phyloP scores from a whole-genome alignment of 1,140 invertebrate genomes.

The Paralvinella palmiformis region DNA sequence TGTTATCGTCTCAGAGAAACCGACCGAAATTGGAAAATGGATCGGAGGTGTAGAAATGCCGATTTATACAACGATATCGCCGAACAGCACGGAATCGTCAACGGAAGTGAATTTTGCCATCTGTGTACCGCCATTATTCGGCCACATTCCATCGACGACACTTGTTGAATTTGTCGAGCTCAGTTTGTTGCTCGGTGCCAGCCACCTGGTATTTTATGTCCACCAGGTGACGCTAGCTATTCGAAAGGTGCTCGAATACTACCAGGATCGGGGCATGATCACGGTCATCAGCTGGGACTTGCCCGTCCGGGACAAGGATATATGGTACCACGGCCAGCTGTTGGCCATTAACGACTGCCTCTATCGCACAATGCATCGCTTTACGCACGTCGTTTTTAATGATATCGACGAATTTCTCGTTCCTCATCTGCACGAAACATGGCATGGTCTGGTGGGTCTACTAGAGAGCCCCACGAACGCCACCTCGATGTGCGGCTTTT shows the following conservation, averaged over 20 bases:
- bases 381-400: slow-evolving; percentile 40
- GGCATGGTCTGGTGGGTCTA: slow-evolving; percentile 6
- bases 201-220: slow-evolving; percentile 39
- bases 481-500: slow-evolving; percentile 22
- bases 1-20: neutral
- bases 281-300: slow-evolving; percentile 33
- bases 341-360: slow-evolving; percentile 45
- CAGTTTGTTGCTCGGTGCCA: slow-evolving; percentile 35
- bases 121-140: slow-evolving; percentile 47
- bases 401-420: slow-evolving; percentile 45
- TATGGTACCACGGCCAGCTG: slow-evolving; percentile 48
- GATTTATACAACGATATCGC: neutral
- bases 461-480: neutral
- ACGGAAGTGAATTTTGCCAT: slow-evolving; percentile 21
- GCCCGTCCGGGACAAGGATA: slow-evolving; percentile 24
- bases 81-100: neutral
- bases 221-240: slow-evolving; percentile 30
- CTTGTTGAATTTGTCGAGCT: slow-evolving; percentile 47
- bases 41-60: neutral
- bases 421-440: slow-evolving; percentile 5
- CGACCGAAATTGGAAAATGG: neutral
- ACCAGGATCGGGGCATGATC: slow-evolving; percentile 25
- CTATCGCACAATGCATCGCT: slow-evolving; percentile 37
- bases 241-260: slow-evolving; percentile 29
- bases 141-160: slow-evolving; percentile 29